These are phyloP conservation scores for Tapirus terrestris DNA, from an alignment of 2,113 vertebrate genomes.

Conservation along the genomic window DNA sequence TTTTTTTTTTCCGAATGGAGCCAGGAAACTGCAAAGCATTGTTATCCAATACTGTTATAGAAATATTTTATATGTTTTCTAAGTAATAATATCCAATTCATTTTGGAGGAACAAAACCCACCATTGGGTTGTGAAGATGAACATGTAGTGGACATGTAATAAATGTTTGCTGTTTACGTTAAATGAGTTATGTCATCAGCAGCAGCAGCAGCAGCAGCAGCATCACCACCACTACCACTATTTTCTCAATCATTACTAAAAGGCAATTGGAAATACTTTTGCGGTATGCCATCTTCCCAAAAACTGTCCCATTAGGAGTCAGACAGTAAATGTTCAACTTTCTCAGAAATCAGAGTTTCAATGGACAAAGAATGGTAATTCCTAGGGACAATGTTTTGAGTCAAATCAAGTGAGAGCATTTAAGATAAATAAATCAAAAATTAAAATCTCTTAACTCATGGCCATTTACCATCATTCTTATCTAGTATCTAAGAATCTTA, in stretches of 20 bases:
- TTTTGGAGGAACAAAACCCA: not conserved
- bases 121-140: not conserved
- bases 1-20: not conserved
- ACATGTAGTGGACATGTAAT: too few relatives aligned
- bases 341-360: slow-evolving; percentile 20
- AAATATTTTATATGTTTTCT: slow-evolving; percentile 22
- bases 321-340: not conserved
- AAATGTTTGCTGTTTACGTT: not conserved
- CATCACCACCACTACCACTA: not conserved
- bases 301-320: not conserved
- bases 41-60: not conserved
- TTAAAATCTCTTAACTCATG: not conserved
- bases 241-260: not conserved
- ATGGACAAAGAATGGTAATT: not conserved
- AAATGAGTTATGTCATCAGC: not conserved
- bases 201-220: too few relatives aligned
- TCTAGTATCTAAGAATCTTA: slow-evolving; percentile 21
- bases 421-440: not conserved
- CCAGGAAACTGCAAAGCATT: not conserved
- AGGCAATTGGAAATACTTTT: not conserved
- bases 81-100: slow-evolving; percentile 5
- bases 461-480: not conserved
- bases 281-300: not conserved
- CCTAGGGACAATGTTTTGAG: not conserved
- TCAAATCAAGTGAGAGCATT: slow-evolving; percentile 30